Percentiles rank a stretch among this genome's conserved stretches.
Evolutionary conservation across 2,797 vertebrate species (phyloP).

Genomic region (Micrastur ruficollis): DNA sequence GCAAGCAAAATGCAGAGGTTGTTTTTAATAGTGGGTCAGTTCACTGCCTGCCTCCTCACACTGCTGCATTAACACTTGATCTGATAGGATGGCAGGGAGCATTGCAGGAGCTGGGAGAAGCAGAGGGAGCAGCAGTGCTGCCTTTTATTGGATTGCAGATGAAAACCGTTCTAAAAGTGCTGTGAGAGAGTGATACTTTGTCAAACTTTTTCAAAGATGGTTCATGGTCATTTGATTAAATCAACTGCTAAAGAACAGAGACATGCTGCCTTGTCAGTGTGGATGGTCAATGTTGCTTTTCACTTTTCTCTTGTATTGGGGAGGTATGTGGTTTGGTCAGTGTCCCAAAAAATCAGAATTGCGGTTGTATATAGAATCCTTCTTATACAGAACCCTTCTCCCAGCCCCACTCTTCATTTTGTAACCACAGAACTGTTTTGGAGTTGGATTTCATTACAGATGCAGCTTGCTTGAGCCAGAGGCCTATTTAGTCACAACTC

Average conservation of each 20-base stretch:
- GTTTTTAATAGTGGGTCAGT: neutral
- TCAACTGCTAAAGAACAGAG: neutral
- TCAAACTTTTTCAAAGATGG: neutral
- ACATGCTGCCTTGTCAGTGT: neutral
- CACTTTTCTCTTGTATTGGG: neutral
- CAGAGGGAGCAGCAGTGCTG: neutral
- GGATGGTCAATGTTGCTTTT: neutral
- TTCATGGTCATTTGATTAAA: neutral
- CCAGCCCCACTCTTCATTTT: neutral
- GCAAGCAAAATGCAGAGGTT: neutral
- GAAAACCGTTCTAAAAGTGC: neutral
- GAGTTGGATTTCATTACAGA: neutral
- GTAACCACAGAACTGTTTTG: neutral
- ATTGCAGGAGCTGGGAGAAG: neutral
- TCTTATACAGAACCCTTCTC: neutral
- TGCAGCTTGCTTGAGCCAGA: neutral
- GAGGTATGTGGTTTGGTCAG: neutral
- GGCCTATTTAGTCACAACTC: neutral
- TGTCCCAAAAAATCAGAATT: neutral
- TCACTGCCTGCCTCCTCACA: neutral
- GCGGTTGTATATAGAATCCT: neutral
- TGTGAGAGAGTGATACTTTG: neutral
- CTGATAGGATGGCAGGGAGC: neutral
- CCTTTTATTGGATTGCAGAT: neutral
- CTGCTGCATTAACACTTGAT: neutral